phyloP scores from a whole-genome alignment of 1,140 invertebrate genomes.

The Popillia japonica region DNA sequence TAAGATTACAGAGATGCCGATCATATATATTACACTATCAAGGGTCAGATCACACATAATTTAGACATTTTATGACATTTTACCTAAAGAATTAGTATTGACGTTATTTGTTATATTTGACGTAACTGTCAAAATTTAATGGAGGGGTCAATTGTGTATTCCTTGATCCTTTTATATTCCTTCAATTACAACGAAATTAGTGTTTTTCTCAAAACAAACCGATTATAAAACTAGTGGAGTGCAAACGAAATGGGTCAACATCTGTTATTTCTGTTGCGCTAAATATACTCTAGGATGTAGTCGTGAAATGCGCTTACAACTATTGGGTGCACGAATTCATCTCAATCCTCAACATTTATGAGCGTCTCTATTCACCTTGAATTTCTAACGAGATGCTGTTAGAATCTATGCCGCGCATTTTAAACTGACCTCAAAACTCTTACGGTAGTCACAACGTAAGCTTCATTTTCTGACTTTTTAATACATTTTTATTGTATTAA shows the following conservation, averaged over 20 bases:
- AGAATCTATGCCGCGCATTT: background rate
- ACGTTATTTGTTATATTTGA: background rate
- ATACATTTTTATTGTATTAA: too few relatives aligned
- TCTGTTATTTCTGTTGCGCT: conserved; percentile 49
- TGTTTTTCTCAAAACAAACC: background rate
- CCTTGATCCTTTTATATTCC: background rate
- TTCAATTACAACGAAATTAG: background rate
- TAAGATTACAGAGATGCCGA: conserved; percentile 13
- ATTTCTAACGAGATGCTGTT: background rate
- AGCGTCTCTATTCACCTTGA: conserved; percentile 17
- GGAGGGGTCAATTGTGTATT: background rate
- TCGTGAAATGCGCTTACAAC: conserved; percentile 28
- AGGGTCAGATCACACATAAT: conserved; percentile 36
- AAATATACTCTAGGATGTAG: conserved; percentile 23
- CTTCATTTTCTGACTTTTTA: background rate
- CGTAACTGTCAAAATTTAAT: background rate
- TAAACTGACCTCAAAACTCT: background rate
- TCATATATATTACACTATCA: conserved; percentile 10
- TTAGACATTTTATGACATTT: conserved; percentile 20
- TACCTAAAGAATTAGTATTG: background rate
- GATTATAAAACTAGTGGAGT: conserved; percentile 35
- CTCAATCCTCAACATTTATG: conserved; percentile 9
- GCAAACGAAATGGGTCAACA: conserved; percentile 52
- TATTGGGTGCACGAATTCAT: background rate
- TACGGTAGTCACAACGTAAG: background rate